Base-by-base conservation (phyloP, 2,888 invertebrate genomes). In the Tenthredo scrophulariae region DNA sequence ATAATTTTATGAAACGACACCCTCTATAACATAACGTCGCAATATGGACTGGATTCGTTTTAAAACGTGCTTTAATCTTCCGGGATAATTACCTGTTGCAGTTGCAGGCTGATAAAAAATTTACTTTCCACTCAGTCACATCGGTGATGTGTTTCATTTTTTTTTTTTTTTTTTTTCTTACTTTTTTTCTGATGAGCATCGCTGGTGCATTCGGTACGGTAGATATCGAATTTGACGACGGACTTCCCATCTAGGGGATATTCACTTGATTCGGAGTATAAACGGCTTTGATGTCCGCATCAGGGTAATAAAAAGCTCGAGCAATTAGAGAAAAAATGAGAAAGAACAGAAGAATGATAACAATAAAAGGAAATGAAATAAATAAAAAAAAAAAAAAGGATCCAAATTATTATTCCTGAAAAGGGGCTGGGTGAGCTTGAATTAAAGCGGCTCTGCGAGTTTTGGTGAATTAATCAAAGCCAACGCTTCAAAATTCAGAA, bases 401-500 rank as follows among this genome's bases (percentile, higher is more conserved):
- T 33, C n/a, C 43, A 50, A 75, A 75, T 75, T 54, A 33, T 29
- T 79, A 50, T 46, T 26, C 7, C 26, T 58, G 79, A 50, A 33
- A 18, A 3, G 79, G 62, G 7, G 37, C 7, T 18, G 33, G 10
- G 0, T 5, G 58, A 15, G 26, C 50, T 40, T 40, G 40, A 62
- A 62, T 80, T 62, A 22, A 22, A 58, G 29, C 58, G 29, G 40
- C 3, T n/a, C 67, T 67, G 29, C n/a, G 62, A 62, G 62, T 58
- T 80, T 80, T 40, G 22, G 72, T 43, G 62, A 80, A 80, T 58
- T 80, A 80, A 58, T 77, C 50, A 62, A 62, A 80, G 40, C 40
- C 40, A 37, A 62, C 62, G 58, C 50, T 80, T 40, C 22, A 80
- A 29, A 80, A 80, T 62, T 40, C 62, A 6, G 62, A 54, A 80